Evolutionary conservation across 2,797 vertebrate species (phyloP), one percentile per base, ranked within the genome.

Genomic region (Tragopan temminckii): DNA sequence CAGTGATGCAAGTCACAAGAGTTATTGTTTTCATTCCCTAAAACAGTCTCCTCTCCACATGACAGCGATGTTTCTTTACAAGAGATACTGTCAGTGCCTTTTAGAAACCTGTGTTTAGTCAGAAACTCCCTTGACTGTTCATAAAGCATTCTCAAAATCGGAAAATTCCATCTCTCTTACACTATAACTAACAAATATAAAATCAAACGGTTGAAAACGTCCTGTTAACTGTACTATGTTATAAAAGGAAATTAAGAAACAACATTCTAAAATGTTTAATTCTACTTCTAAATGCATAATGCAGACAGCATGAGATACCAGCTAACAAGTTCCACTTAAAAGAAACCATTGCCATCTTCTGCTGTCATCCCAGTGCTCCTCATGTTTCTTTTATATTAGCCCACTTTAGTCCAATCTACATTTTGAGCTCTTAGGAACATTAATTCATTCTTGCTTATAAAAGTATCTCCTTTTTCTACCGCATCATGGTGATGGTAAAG

Each of bases 301-400:
- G 15, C 15, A 38, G 18, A 71, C 9, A 89, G 45, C n/a, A 83
- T 45, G 79, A 79, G 70, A 71, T 7, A 42, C 17, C 66, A 17
- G 9, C 79, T 59, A 88, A 38, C 17, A 92, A 92, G 29, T 74
- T 64, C 72, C 35, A 43, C 35, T 85, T 79, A 53, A 77, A 85
- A 79, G 55, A n/a, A 24, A 6, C 27, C 66, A 23, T 5, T 86
- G 91, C 71, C 92, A 55, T 95, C 72, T 92, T 78, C 80, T 63
- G 19, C 50, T 61, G 29, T 38, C 93, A 93, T 88, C 45, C 58
- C 82, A 76, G 57, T 69, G 33, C 62, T 79, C 31, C 27, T 88
- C 45, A 5, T 83, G 40, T 77, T 95, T 77, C 59, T 94, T 88
- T 90, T 80, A 18, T 63, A 85, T 84, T 78, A 85, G 89, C 90